Base-by-base conservation (phyloP, 2,113 vertebrate genomes). In the Cyprinus carpio region DNA sequence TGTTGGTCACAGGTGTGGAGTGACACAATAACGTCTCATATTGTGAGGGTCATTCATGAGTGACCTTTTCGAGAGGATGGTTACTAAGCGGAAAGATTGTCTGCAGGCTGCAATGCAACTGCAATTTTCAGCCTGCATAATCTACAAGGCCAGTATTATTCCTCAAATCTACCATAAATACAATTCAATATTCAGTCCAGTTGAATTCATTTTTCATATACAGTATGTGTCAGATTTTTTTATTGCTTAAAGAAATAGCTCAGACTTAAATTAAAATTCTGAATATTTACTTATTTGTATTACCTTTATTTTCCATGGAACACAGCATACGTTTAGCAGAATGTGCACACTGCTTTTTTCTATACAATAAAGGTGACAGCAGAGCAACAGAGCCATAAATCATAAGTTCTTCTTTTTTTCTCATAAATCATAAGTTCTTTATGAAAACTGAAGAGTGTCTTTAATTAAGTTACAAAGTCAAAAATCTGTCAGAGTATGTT, bases 1-100 rank as follows among this genome's bases (percentile, higher is more conserved):
- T 75, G 43, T 46, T 49, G 43, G 72, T 51, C 72, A 51, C 13
- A 75, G 13, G 72, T 75, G 43, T 72, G 69, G 37, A 72, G 34
- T 75, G 72, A 75, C 43, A 75, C 43, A 75, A 75, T 75, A 75
- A 51, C 4, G n/a, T 18, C 72, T 75, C n/a, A 51, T 29, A 51
- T 75, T 27, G 43, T 49, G 43, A 51, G 43, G 72, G 72, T 75
- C 72, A 75, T 46, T 49, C n/a, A 75, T 51, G 13, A 29, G 13
- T 75, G 72, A 49, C n/a, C 43, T 75, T 75, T 75, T 49, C 6
- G 6, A 51, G 43, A 49, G n/a, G 65, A 75, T 75, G 43, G 72
- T 75, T 75, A 51, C n/a, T 27, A 51, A 75, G 72, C 7, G 7
- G 72, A 75, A 75, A 75, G 43, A 49, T 27, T 75, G 65, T 75